Base-by-base conservation (phyloP, 2,113 vertebrate genomes). In the Eulemur rufifrons region DNA sequence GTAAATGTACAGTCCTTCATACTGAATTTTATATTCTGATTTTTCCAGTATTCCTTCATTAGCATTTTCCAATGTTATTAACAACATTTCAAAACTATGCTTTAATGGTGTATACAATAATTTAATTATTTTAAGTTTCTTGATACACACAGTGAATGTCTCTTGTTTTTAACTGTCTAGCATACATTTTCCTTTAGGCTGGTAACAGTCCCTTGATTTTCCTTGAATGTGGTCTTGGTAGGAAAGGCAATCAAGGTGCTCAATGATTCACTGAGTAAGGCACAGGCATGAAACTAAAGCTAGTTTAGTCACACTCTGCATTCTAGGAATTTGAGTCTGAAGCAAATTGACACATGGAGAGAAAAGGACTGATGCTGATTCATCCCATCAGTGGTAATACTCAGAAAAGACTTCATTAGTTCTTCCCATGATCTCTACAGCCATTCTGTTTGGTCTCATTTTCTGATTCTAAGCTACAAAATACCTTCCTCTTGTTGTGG, bases 21-120 rank as follows among this genome's bases (percentile, higher is more conserved):
- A 82, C 50, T 45, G 71, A 86, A 95, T 78, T 63, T 80, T 81
- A 14, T 47, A 80, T 64, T 93, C 52, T 92, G 11, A 1, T 27
- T 73, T 91, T 64, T 82, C 42, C 45, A 52, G 54, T 91, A 64
- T 77, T 76, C 91, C 93, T 85, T 91, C 59, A 88, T 85, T 18
- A 61, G 39, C 37, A 91, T 76, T 66, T 80, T 68, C 50, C 27
- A 95, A 63, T 80, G n/a, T 64, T 92, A 94, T 37, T 83, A 73
- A 7, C 69, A 69, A 54, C 0, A 52, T 76, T 94, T 87, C 27
- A 73, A 96, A 91, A 63, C 89, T n/a, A 52, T 95, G 17, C 27
- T 59, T 63, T 92, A 93, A 69, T 71, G 25, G 15, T 66, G 71
- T 37, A 52, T 45, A 27, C 7, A 52, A 63, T 63, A 73, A 83